phyloP scores from a whole-genome alignment of 1,140 invertebrate species.

The Danaus melanippus region DNA sequence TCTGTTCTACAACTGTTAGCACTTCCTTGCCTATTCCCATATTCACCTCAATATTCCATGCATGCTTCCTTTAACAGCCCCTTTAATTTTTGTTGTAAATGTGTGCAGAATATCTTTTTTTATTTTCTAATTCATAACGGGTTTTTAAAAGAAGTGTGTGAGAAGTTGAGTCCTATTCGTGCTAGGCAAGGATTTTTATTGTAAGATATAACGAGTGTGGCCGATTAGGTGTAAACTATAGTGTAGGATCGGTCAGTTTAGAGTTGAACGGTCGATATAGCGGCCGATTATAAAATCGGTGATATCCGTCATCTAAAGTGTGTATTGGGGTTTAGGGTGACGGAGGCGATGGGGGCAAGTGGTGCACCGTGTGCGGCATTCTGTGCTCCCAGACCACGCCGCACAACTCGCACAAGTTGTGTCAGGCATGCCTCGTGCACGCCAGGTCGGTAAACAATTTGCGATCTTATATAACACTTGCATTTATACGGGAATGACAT shows the following conservation, averaged over 20 bases:
- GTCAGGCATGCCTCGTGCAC: constrained; percentile 72
- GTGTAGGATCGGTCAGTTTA: too few species aligned
- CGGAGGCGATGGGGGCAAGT: constrained; percentile 59
- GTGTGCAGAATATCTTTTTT: constrained; percentile 67
- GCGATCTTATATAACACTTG: constrained; percentile 2
- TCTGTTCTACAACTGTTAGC: constrained; percentile 3
- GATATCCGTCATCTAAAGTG: constrained; percentile 47
- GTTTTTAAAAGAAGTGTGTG: constrained; percentile 71
- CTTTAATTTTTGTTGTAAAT: constrained; percentile 50
- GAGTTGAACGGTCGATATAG: too few species aligned
- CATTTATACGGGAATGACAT: background rate
- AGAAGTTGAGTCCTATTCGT: constrained; percentile 25
- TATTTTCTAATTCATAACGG: constrained; percentile 43
- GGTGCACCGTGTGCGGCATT: constrained; percentile 71
- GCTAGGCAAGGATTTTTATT: constrained; percentile 15
- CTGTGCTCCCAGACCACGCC: constrained; percentile 67
- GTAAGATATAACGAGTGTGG: constrained; percentile 17
- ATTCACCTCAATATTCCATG: constrained; percentile 39
- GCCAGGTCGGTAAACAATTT: constrained; percentile 67
- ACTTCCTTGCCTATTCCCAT: constrained; percentile 27
- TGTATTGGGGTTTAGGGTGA: constrained; percentile 68
- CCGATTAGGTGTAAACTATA: background rate
- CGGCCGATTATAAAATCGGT: too few species aligned
- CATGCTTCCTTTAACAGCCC: constrained; percentile 71
- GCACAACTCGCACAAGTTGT: constrained; percentile 70